Conservation (phyloP, 2,113 vertebrate genomes). For the Myotis yumanensis region DNA sequence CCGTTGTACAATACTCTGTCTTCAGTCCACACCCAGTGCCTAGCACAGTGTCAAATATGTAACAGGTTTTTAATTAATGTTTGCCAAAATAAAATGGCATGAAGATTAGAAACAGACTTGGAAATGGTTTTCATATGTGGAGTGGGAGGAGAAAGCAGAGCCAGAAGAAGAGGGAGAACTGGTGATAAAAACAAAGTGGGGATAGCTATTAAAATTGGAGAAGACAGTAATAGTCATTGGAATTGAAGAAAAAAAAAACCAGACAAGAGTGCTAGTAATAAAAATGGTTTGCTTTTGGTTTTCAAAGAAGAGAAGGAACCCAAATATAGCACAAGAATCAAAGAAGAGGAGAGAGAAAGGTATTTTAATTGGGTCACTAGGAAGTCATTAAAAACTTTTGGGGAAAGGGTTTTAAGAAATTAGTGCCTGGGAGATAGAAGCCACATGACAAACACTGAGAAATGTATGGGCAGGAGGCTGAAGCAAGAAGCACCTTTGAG, state of each 20-base stretch:
- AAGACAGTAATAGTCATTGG: background rate
- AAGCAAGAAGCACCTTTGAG: background rate
- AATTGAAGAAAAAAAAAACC: background rate
- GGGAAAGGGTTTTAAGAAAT: constrained; percentile 13
- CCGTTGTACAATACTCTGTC: background rate
- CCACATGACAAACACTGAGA: background rate
- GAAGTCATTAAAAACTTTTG: background rate
- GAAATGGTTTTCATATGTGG: background rate
- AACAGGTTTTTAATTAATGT: background rate
- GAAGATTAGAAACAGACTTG: background rate
- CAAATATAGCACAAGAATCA: background rate
- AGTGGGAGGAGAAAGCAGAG: background rate
- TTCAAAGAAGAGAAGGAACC: background rate
- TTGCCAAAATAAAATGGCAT: constrained; percentile 18
- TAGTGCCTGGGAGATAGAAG: background rate
- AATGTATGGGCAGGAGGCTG: background rate
- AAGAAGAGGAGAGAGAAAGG: background rate
- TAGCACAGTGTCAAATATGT: background rate
- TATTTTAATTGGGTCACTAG: background rate
- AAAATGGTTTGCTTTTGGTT: constrained; percentile 14
- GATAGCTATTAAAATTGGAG: background rate
- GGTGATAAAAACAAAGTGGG: background rate
- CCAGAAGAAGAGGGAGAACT: background rate
- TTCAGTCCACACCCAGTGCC: background rate
- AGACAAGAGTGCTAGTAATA: background rate